Evolutionary conservation across 2,888 invertebrate genomes (phyloP), one percentile per base, ranked within the genome.

Genomic region (Conomelus anceps): DNA sequence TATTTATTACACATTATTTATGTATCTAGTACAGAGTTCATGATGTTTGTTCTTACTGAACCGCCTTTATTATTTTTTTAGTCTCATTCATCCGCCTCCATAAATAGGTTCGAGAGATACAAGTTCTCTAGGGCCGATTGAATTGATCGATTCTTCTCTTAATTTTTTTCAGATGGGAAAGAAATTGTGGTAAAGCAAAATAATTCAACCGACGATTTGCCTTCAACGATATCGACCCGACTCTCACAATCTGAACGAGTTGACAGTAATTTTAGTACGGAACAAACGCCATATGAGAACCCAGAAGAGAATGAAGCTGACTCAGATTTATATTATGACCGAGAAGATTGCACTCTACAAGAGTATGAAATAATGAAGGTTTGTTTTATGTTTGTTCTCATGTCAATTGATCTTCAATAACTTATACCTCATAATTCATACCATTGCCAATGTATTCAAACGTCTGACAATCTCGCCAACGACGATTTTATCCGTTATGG

Each of bases 321-420:
- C 90, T 92, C 92, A 84, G 93, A 93, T 90, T 26, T 91, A 63
- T 92, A 92, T 91, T 90, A 92, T 41, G 91, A 92, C 29, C 92
- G 92, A 84, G 91, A 90, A 22, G 94, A 94, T 88, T 96, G 96
- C 92, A 94, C 95, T n/a, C 94, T 95, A 92, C 95, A 96, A 92
- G 95, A 95, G 93, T 96, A 96, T 92, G 96, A 96, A 93, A 95
- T 96, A 91, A 95, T 96, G 94, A 96, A 96, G 94, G 95, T 95
- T 92, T 92, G 92, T n/a, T n/a, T n/a, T n/a, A n/a, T n/a, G n/a
- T n/a, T n/a, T n/a, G n/a, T n/a, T n/a, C n/a, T n/a, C n/a, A n/a
- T n/a, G n/a, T n/a, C n/a, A n/a, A n/a, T n/a, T n/a, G n/a, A n/a
- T n/a, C n/a, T n/a, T n/a, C n/a, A n/a, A n/a, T n/a, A n/a, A n/a